Evolutionary conservation across 2,113 vertebrate species (phyloP), one percentile per base, ranked within the genome.

Genomic region (Melanerpes formicivorus): DNA sequence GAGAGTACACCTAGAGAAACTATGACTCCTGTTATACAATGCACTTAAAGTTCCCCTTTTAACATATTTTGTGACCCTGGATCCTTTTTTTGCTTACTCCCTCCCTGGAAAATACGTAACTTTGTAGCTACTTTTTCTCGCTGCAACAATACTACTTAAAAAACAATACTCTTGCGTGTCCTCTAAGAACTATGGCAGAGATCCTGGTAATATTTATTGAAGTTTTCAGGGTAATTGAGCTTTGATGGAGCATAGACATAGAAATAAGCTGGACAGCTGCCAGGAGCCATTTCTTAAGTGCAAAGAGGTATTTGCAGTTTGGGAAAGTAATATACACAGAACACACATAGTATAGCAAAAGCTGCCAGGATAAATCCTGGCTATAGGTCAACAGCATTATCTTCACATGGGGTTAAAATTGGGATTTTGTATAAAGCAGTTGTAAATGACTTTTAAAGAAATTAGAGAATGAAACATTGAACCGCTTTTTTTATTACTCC

Each of bases 251-350:
- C 75, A 84, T 15, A 93, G 71, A 90, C 40, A 75, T 42, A 58
- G 87, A 91, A 97, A 96, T 73, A 74, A 96, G 89, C 81, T 91
- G 86, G 95, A 63, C 70, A 52, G 18, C 25, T 93, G 70, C 87
- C 87, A 95, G 69, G 11, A 88, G 84, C 52, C 25, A 37, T 88
- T 91, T 84, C 91, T 91, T 88, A 93, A 90, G 90, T 87, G 40
- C 22, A 65, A 93, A 80, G 84, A 65, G 29, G 34, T 71, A 86
- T 75, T 95, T 90, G n/a, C 71, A 87, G 70, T 80, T 92, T 88
- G 60, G 11, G 40, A 64, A 92, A 88, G 85, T 27, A 83, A 67
- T 63, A 7, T 5, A 9, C 18, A 11, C 9, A 71, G 22, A 59
- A 62, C 1, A 6, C 44, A 21, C 6, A 10, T 0, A 59, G 50